Percentiles rank a stretch among this genome's conserved stretches.
These are phyloP conservation scores for Gavialis gangeticus DNA, from an alignment of 2,113 vertebrate species.

Conservation along the genomic window DNA sequence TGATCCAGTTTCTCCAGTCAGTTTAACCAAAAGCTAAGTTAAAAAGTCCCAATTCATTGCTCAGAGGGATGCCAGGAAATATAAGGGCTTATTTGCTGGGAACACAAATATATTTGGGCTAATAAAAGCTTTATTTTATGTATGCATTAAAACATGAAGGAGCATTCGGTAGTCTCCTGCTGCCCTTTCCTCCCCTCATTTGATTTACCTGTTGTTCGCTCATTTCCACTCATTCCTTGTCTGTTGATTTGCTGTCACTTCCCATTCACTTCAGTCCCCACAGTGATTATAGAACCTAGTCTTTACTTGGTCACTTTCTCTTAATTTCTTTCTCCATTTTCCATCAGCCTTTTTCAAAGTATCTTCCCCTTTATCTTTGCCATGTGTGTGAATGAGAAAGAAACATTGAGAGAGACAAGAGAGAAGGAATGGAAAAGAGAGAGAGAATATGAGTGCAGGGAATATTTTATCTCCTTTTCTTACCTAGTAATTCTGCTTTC, in stretches of 20 bases:
- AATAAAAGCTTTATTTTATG: background rate
- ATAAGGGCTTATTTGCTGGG: background rate
- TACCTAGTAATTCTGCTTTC: background rate
- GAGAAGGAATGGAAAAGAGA: rapidly evolving
- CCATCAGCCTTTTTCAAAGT: background rate
- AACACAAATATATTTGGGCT: background rate
- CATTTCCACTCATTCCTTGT: background rate
- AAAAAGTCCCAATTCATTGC: background rate
- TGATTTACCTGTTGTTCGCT: rapidly evolving
- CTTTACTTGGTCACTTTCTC: background rate
- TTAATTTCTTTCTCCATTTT: background rate
- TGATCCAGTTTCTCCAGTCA: constrained; percentile 16
- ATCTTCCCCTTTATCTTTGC: background rate
- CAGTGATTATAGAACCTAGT: background rate
- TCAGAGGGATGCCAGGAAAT: background rate
- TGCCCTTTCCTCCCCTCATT: background rate
- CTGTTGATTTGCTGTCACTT: background rate
- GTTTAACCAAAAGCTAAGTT: background rate
- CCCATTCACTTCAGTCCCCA: background rate
- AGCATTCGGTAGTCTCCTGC: background rate
- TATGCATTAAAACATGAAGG: background rate
- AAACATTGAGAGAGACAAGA: background rate
- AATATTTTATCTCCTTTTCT: background rate
- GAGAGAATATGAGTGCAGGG: background rate
- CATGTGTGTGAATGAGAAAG: rapidly evolving